A percentile compares a stretch with the other conserved stretches of the same genome.
Evolutionary conservation across 2,797 vertebrate genomes (phyloP).

Genomic region (Ispidina picta): DNA sequence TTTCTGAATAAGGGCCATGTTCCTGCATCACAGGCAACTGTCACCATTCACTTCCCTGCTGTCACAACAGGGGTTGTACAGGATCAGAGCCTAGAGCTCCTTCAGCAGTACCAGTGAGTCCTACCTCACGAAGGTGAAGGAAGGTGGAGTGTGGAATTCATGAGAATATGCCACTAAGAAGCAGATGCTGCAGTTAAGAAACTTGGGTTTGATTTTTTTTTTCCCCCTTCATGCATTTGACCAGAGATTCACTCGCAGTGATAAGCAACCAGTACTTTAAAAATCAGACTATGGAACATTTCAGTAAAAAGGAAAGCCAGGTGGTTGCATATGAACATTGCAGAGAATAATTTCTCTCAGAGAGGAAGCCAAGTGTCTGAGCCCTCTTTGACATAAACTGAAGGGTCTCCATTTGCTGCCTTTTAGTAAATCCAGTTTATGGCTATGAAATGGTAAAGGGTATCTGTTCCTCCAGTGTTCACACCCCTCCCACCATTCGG

Average conservation of each 20-base stretch:
- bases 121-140: not conserved
- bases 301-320: not conserved
- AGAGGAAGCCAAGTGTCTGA: not conserved
- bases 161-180: not conserved
- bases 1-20: not conserved
- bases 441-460: not conserved
- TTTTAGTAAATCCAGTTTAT: not conserved
- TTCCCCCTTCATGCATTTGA: not conserved
- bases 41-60: not conserved
- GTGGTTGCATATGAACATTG: accelerated
- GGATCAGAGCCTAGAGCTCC: not conserved
- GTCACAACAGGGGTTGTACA: not conserved
- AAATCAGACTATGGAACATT: not conserved
- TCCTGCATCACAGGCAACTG: not conserved
- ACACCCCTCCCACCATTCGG: not conserved
- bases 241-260: not conserved
- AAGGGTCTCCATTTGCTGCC: not conserved
- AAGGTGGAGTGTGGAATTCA: not conserved
- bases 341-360: not conserved
- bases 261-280: not conserved
- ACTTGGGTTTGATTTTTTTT: not conserved
- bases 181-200: not conserved
- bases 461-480: not conserved
- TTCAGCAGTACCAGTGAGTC: not conserved
- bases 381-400: not conserved